Evolutionary conservation across 2,888 invertebrate genomes (phyloP), one percentile per base, ranked within the genome.

Genomic region (Andrena dorsata): DNA sequence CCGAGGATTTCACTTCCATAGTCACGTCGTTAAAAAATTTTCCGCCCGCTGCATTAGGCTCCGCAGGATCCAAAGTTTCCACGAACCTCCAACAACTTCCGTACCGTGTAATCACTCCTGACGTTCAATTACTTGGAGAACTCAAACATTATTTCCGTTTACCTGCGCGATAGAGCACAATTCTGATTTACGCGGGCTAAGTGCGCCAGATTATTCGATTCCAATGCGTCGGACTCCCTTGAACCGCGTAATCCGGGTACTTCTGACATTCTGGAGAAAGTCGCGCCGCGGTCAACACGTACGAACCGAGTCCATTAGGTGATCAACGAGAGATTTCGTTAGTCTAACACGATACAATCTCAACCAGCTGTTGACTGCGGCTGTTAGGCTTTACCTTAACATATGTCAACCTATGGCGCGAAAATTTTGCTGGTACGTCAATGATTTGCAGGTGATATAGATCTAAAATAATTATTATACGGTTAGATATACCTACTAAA

Each of bases 221-320:
- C 63, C 35, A 61, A 41, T 49, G 47, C 69, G 53, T 47, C 28
- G 63, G 26, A 80, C 26, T 56, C 20, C 41, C 23, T 53, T 8
- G 80, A 53, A 63, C 51, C 68, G 66, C 47, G 65, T 74, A 82
- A 82, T 80, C 80, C 70, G 20, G 60, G 47, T 80, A 66, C 74
- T 66, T 66, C 80, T n/a, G 35, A 53, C 51, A 66, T 47, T 73
- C 53, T 35, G 6, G 41, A 16, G 80, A 80, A 80, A 82, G 65
- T 79, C 74, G 47, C 23, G 26, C 16, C 23, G 28, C 20, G 70
- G 32, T 32, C 64, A 56, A 35, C 65, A 51, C 47, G 47, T 49
- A 65, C 60, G 53, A 28, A 51, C 30, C 47, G 65, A 61, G 51
- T 47, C 56, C 5, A 56, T 68, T 78, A 77, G 60, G 51, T 23